A percentile compares a stretch with the other conserved stretches of the same genome.
Evolutionary conservation across 2,888 invertebrate genomes (phyloP).

Genomic region (Agonopterix alstromeriana): DNA sequence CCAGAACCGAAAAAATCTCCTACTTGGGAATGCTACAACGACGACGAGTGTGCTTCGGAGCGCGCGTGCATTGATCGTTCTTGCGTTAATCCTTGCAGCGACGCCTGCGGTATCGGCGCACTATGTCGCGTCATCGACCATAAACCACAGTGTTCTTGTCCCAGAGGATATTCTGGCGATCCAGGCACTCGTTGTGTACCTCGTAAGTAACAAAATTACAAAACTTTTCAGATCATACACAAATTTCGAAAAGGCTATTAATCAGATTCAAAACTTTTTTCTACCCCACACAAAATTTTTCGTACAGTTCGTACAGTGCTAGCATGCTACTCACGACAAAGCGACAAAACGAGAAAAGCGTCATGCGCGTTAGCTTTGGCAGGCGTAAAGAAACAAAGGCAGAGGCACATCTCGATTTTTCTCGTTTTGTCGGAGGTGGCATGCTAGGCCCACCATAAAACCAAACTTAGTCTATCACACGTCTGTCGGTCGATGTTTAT

Average conservation of each 20-base stretch:
- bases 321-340: no score
- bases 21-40: conserved; percentile 83
- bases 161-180: conserved; percentile 85
- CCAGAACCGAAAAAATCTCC: conserved; percentile 59
- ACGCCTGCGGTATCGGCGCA: conserved; percentile 87
- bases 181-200: conserved; percentile 84
- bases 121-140: conserved; percentile 88
- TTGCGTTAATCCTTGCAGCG: conserved; percentile 87
- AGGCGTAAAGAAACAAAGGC: no score
- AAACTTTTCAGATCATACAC: background rate
- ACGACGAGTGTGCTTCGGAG: conserved; percentile 86
- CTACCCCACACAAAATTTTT: background rate
- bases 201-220: conserved; percentile 78
- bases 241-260: background rate
- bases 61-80: conserved; percentile 85
- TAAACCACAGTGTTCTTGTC: conserved; percentile 87
- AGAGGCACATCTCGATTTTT: no score
- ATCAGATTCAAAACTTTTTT: background rate
- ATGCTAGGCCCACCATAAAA: background rate
- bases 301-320: no score
- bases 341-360: background rate
- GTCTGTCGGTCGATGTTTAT: no score
- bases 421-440: no score
- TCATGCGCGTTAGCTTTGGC: no score
- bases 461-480: background rate